Conservation (phyloP, 2,888 invertebrate genomes). For the Rhogogaster chlorosoma region DNA sequence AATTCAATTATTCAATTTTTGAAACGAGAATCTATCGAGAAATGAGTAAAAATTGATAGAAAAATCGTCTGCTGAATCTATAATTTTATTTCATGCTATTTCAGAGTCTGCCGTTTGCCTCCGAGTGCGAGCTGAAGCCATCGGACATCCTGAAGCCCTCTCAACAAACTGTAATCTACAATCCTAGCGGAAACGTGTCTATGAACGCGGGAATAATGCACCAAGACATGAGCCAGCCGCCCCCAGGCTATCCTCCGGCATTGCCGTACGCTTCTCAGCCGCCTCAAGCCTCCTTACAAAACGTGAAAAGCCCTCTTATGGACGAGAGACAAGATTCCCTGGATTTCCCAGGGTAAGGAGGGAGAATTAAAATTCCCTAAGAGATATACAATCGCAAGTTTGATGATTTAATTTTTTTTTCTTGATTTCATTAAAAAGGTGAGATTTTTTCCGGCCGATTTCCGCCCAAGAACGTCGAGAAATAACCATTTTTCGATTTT, state of each 20-base stretch:
- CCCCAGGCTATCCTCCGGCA: constrained; percentile 79
- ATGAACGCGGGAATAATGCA: constrained; percentile 69
- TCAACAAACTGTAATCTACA: constrained; percentile 64
- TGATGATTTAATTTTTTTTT: no score
- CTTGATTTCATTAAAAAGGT: no score
- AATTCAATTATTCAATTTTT: no score
- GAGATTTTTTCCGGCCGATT: no score
- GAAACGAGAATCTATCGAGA: no score
- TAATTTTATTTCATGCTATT: constrained; percentile 59
- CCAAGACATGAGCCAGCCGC: constrained; percentile 79
- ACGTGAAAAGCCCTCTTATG: constrained; percentile 72
- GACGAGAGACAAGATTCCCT: constrained; percentile 72
- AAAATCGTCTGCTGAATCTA: constrained; percentile 11
- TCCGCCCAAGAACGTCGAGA: no score
- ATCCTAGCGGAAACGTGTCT: constrained; percentile 57
- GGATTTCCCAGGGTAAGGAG: constrained; percentile 67
- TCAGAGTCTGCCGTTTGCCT: constrained; percentile 83
- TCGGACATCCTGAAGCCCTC: constrained; percentile 73
- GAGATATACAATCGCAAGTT: background rate
- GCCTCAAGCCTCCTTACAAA: constrained; percentile 66
- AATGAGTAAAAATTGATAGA: background rate
- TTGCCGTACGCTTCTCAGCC: constrained; percentile 73
- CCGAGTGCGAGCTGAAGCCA: constrained; percentile 83
- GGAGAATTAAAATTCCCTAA: background rate
- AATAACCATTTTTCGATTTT: no score